phyloP scores from a whole-genome alignment of 2,797 vertebrate species.

The Microcaecilia unicolor region DNA sequence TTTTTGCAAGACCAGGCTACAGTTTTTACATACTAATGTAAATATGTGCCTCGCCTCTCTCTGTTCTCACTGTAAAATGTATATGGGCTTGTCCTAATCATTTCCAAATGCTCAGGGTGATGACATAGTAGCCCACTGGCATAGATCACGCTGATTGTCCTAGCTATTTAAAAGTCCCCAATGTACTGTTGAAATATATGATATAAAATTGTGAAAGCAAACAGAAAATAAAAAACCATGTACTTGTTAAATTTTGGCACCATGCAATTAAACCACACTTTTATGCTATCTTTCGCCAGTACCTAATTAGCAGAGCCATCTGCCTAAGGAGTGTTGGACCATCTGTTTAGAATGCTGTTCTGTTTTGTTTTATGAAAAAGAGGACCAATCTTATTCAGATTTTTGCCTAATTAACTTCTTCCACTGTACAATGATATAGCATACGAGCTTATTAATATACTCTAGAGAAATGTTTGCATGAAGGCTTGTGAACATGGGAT shows the following conservation, averaged over 20 bases:
- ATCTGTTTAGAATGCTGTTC: conserved; percentile 50
- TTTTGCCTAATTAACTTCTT: conserved; percentile 41
- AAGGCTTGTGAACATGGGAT: no score
- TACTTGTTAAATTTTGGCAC: conserved; percentile 44
- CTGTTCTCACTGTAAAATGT: no score
- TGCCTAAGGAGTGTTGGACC: conserved; percentile 44
- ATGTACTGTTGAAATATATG: conserved; percentile 24
- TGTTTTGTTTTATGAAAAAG: conserved; percentile 34
- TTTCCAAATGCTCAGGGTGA: no score
- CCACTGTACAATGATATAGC: conserved; percentile 14
- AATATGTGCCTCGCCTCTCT: no score
- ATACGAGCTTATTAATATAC: conserved; percentile 24
- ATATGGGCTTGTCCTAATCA: no score
- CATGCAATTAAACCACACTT: conserved; percentile 51
- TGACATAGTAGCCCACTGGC: no score
- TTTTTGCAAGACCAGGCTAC: no score
- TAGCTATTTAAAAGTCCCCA: conserved; percentile 7
- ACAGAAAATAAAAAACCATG: conserved; percentile 23
- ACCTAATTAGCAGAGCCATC: conserved; percentile 62
- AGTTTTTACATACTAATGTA: no score
- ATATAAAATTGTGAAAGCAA: conserved; percentile 31
- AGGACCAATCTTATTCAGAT: conserved; percentile 19
- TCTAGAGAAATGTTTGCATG: conserved; percentile 12
- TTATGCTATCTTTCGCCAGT: conserved; percentile 49
- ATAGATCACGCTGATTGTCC: conserved; percentile 3